Conservation (phyloP, 1,140 invertebrate species). For the Coenobita brevimanus region DNA sequence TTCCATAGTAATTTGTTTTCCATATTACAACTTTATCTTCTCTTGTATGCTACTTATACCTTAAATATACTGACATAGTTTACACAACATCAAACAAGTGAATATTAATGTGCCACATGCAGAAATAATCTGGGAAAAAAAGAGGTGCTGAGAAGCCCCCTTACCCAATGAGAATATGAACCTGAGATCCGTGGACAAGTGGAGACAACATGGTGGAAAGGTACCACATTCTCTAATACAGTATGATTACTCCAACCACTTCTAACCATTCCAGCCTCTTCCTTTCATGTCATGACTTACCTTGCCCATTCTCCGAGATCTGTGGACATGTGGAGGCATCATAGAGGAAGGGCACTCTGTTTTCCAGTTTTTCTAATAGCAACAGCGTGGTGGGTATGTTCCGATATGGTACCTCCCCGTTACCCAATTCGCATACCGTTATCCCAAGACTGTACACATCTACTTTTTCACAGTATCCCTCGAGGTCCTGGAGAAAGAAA, state of each 20-base stretch:
- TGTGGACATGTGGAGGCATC: constrained; percentile 55
- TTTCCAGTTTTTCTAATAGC: constrained; percentile 87
- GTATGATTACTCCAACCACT: background rate
- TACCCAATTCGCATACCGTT: constrained; percentile 89
- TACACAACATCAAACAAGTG: too few species aligned
- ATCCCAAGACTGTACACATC: constrained; percentile 94
- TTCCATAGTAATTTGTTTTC: too few species aligned
- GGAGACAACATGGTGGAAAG: too few species aligned
- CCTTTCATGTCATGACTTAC: constrained; percentile 6
- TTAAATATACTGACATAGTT: too few species aligned
- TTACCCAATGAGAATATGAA: too few species aligned
- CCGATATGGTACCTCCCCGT: constrained; percentile 89
- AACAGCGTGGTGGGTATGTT: constrained; percentile 88
- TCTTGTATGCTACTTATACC: too few species aligned
- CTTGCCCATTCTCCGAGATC: constrained; percentile 47
- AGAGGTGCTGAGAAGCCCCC: too few species aligned
- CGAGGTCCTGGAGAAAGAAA: constrained; percentile 80
- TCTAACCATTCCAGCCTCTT: background rate
- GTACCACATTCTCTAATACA: background rate
- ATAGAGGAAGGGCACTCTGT: constrained; percentile 61
- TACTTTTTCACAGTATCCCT: constrained; percentile 90
- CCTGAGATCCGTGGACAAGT: too few species aligned
- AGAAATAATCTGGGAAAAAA: too few species aligned
- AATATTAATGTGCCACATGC: too few species aligned
- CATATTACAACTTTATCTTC: too few species aligned